phyloP scores from a whole-genome alignment of 2,797 vertebrate genomes.

The Parotocinclus haroldoi region DNA sequence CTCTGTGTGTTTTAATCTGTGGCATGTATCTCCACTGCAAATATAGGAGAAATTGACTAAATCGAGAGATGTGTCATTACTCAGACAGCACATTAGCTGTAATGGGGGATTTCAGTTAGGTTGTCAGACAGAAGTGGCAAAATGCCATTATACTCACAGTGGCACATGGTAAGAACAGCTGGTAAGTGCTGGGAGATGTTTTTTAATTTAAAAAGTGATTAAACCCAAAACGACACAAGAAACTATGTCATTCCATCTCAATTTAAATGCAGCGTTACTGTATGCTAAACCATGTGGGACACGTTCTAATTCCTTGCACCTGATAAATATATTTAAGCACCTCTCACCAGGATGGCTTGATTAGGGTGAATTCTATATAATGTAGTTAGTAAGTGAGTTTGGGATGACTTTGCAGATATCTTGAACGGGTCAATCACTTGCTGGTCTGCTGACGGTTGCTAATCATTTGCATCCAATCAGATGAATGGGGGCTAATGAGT shows the following conservation, averaged over 20 bases:
- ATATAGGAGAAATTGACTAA: too few relatives aligned
- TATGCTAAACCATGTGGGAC: too few relatives aligned
- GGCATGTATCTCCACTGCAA: too few relatives aligned
- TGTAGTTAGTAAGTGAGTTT: slow-evolving; percentile 36
- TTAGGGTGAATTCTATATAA: slow-evolving; percentile 58
- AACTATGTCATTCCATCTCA: neutral
- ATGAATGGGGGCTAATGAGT: slow-evolving; percentile 31
- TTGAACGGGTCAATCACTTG: slow-evolving; percentile 54
- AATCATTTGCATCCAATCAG: slow-evolving; percentile 60
- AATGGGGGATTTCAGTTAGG: too few relatives aligned
- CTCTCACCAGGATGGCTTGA: slow-evolving; percentile 60
- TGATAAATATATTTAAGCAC: slow-evolving; percentile 46
- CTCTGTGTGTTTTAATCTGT: too few relatives aligned
- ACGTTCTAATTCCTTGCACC: slow-evolving; percentile 11
- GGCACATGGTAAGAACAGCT: slow-evolving; percentile 41
- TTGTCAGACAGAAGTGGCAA: neutral
- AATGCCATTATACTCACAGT: slow-evolving; percentile 24
- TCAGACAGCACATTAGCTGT: too few relatives aligned
- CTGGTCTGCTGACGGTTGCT: slow-evolving; percentile 51
- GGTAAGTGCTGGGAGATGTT: slow-evolving; percentile 26
- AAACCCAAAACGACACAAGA: slow-evolving; percentile 8
- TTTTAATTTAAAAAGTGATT: slow-evolving; percentile 43
- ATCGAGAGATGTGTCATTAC: too few relatives aligned
- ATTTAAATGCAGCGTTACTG: too few relatives aligned
- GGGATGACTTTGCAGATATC: slow-evolving; percentile 16